These are phyloP conservation scores for Drosophila subpulchrella DNA, from an alignment of 1,140 invertebrate species.

Conservation along the genomic window DNA sequence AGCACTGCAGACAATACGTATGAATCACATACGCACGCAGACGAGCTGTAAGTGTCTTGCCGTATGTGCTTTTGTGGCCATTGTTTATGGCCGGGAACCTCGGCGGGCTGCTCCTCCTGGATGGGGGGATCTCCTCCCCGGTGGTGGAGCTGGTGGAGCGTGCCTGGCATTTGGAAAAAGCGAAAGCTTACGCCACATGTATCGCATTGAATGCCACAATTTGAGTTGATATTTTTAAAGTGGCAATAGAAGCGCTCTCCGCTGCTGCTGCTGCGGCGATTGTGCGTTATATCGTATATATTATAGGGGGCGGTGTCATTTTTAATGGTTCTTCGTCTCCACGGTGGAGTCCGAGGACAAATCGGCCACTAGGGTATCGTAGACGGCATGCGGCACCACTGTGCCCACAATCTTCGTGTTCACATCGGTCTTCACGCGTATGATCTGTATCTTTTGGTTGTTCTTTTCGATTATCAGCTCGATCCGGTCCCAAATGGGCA, in stretches of 20 bases:
- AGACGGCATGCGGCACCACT: conserved; percentile 57
- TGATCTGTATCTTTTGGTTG: conserved; percentile 62
- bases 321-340: conserved; percentile 32
- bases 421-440: conserved; percentile 57
- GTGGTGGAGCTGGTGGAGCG: conserved; percentile 48
- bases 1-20: conserved; percentile 45
- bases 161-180: conserved; percentile 72
- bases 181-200: conserved; percentile 58
- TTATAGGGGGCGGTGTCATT: neutral
- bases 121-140: conserved; percentile 1
- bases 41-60: conserved; percentile 43
- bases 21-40: conserved; percentile 38
- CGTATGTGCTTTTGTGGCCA: conserved; percentile 54
- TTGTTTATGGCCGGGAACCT: conserved; percentile 70
- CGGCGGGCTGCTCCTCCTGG: conserved; percentile 12
- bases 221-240: conserved; percentile 80
- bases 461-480: conserved; percentile 49
- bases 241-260: conserved; percentile 25
- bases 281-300: conserved; percentile 10
- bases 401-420: conserved; percentile 69
- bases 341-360: conserved; percentile 39
- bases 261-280: conserved; percentile 2
- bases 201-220: conserved; percentile 69
- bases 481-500: conserved; percentile 69
- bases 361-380: conserved; percentile 52